Percentiles rank a stretch among this genome's conserved stretches.
phyloP scores from a whole-genome alignment of 1,140 invertebrate genomes.

The Euborellia annulipes region DNA sequence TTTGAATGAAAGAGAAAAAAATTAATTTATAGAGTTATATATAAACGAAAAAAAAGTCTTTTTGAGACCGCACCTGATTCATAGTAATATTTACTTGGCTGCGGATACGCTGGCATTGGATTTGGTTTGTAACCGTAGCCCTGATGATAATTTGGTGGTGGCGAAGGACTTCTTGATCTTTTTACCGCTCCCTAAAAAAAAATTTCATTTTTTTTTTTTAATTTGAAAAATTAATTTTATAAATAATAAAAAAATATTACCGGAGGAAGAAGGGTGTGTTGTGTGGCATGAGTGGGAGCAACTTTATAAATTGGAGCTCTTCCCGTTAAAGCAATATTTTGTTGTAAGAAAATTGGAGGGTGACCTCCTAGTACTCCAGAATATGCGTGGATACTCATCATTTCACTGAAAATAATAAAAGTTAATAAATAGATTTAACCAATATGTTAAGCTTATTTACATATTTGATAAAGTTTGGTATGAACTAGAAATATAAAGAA shows the following conservation, averaged over 20 bases:
- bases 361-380: constrained; percentile 26
- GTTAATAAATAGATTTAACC: no score
- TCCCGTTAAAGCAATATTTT: constrained; percentile 22
- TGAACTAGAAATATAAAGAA: no score
- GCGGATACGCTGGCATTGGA: constrained; percentile 18
- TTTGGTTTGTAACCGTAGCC: constrained; percentile 33
- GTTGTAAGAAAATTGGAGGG: constrained; percentile 31
- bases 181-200: constrained; percentile 36
- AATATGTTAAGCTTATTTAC: no score
- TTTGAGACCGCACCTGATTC: no score
- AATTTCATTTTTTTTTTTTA: neutral
- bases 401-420: constrained; percentile 29
- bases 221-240: neutral
- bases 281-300: constrained; percentile 24
- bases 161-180: constrained; percentile 46
- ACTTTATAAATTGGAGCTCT: constrained; percentile 32
- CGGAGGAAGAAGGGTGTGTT: constrained; percentile 27
- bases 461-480: no score
- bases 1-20: no score
- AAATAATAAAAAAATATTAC: constrained; percentile 18
- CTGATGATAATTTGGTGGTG: constrained; percentile 37
- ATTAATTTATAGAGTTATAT: no score
- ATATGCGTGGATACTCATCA: constrained; percentile 34
- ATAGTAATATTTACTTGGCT: constrained; percentile 31
- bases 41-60: no score